Evolutionary conservation across 2,797 vertebrate genomes (phyloP).

Genomic region (Sebastes matsubarae): DNA sequence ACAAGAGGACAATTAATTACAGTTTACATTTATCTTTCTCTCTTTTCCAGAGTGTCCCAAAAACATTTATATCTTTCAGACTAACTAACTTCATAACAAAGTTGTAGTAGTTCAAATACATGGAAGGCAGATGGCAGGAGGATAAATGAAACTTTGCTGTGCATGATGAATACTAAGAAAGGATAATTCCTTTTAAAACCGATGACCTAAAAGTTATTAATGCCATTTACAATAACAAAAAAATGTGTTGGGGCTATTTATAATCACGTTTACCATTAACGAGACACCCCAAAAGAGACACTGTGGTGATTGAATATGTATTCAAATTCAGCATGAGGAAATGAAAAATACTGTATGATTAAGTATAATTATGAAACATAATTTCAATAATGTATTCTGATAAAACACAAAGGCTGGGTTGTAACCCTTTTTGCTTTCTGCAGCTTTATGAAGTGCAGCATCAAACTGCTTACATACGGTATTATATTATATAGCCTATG

Average conservation of each 20-base stretch:
- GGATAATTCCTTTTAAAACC: not conserved
- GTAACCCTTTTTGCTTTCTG: not conserved
- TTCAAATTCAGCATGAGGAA: not conserved
- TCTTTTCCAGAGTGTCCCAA: not conserved
- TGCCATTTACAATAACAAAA: not conserved
- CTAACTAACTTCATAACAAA: not conserved
- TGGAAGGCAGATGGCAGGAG: not conserved
- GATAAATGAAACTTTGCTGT: not conserved
- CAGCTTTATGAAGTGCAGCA: not conserved
- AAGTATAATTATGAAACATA: not conserved
- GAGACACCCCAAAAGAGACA: not conserved
- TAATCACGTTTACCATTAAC: not conserved
- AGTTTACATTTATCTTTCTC: not conserved
- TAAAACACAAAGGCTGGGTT: not conserved
- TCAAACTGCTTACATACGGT: not conserved
- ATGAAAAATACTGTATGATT: not conserved
- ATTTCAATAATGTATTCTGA: not conserved
- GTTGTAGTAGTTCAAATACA: not conserved
- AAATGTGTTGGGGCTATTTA: not conserved
- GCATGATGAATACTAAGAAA: not conserved
- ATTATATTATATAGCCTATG: not conserved
- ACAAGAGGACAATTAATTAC: not conserved
- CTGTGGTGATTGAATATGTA: not conserved
- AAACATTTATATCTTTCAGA: not conserved
- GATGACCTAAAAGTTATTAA: not conserved